Evolutionary conservation across 2,797 vertebrate genomes (phyloP).

Genomic region (Danio jaintianensis): DNA sequence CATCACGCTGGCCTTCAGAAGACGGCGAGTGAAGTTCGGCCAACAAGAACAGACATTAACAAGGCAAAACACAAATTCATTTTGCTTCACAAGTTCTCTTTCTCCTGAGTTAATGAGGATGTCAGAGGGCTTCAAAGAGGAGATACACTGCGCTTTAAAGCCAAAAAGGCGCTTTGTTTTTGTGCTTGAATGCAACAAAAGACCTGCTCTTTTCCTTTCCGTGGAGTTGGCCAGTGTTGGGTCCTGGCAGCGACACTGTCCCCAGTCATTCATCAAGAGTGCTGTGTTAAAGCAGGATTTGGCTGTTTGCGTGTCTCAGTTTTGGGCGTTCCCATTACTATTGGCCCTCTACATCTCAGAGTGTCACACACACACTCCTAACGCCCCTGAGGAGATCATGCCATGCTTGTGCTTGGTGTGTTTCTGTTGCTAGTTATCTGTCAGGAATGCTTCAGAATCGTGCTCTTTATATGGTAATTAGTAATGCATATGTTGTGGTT

Average conservation of each 20-base stretch:
- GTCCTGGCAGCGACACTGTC: slow-evolving; percentile 66
- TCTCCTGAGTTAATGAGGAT: slow-evolving; percentile 47
- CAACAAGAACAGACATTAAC: slow-evolving; percentile 35
- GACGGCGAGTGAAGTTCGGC: slow-evolving; percentile 29
- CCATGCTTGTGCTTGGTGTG: slow-evolving; percentile 62
- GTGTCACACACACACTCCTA: slow-evolving; percentile 61
- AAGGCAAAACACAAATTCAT: slow-evolving; percentile 34
- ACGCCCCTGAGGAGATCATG: slow-evolving; percentile 50
- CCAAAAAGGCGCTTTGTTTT: slow-evolving; percentile 62
- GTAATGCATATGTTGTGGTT: neutral
- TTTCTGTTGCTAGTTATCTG: slow-evolving; percentile 50
- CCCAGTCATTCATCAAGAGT: slow-evolving; percentile 68
- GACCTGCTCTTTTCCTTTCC: slow-evolving; percentile 72
- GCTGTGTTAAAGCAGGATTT: slow-evolving; percentile 70
- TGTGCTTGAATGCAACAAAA: slow-evolving; percentile 64
- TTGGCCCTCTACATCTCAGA: slow-evolving; percentile 69
- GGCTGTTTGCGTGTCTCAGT: slow-evolving; percentile 69
- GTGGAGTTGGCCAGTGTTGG: slow-evolving; percentile 69
- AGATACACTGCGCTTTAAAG: slow-evolving; percentile 48
- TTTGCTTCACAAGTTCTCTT: slow-evolving; percentile 19
- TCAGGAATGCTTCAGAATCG: neutral
- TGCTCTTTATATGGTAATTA: slow-evolving; percentile 7
- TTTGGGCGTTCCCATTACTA: slow-evolving; percentile 74
- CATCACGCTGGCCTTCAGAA: neutral
- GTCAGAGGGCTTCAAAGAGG: slow-evolving; percentile 46